These are phyloP conservation scores for Ailuropoda melanoleuca DNA, from an alignment of 2,113 vertebrate species.

Conservation along the genomic window DNA sequence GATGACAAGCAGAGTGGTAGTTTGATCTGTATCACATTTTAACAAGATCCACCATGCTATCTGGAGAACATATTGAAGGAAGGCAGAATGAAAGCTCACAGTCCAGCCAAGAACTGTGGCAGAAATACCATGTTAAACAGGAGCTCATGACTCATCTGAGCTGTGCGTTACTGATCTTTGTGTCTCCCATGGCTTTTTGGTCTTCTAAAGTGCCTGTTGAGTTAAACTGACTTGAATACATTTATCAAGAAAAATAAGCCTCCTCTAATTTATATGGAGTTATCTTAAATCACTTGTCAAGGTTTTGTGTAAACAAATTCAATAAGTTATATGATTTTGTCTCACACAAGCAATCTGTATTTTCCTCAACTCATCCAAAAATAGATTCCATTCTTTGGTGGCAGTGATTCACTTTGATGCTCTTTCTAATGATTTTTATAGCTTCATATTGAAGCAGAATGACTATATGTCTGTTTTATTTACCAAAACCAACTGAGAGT, in stretches of 20 bases:
- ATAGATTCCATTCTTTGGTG: not conserved
- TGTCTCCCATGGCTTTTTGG: not conserved
- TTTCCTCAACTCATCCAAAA: not conserved
- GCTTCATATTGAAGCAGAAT: not conserved
- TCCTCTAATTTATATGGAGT: conserved; percentile 24
- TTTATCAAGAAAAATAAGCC: not conserved
- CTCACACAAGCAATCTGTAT: not conserved
- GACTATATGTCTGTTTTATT: not conserved
- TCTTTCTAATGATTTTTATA: not conserved
- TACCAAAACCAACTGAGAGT: not conserved
- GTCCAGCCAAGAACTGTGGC: not conserved
- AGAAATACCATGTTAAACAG: not conserved
- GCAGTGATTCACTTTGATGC: not conserved
- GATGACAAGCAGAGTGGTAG: not conserved
- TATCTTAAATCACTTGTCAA: conserved; percentile 9
- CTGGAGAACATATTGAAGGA: not conserved
- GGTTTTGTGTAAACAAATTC: conserved; percentile 10
- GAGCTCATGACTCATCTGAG: not conserved
- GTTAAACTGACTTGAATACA: not conserved
- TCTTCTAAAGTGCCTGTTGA: not conserved
- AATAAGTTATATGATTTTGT: not conserved
- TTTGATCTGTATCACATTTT: not conserved
- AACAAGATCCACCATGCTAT: not conserved
- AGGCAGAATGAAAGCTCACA: not conserved
- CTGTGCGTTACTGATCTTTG: not conserved